phyloP scores from a whole-genome alignment of 2,888 invertebrate genomes.

The Zaprionus obscuricornis region DNA sequence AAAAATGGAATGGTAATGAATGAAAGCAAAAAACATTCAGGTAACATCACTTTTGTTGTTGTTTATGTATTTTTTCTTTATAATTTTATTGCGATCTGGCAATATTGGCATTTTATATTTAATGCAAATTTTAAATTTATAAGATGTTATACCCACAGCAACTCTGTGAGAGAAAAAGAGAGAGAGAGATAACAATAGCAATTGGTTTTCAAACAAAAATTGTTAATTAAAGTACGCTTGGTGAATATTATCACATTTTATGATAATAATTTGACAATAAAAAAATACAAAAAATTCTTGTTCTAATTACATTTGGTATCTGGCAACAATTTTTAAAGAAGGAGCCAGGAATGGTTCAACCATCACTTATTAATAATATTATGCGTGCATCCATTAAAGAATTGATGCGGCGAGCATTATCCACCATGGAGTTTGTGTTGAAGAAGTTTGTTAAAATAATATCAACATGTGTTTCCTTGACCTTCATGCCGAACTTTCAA shows the following conservation, averaged over 20 bases:
- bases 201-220: not conserved
- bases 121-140: conserved; percentile 1
- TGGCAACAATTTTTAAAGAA: conserved; percentile 25
- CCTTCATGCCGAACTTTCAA: conserved; percentile 9
- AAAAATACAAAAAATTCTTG: conserved; percentile 51
- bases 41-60: conserved; percentile 13
- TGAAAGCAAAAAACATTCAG: conserved; percentile 52
- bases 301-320: conserved; percentile 41
- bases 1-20: conserved; percentile 45
- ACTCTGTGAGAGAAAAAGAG: too few relatives aligned
- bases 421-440: conserved; percentile 47
- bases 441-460: conserved; percentile 54
- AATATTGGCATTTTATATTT: conserved; percentile 14
- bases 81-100: conserved; percentile 33
- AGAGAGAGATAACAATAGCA: not conserved
- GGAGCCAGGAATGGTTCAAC: conserved; percentile 31
- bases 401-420: conserved; percentile 40
- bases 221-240: conserved; percentile 18
- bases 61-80: conserved; percentile 1
- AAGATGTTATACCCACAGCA: too few relatives aligned
- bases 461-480: conserved; percentile 23
- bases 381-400: conserved; percentile 35
- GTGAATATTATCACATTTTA: conserved; percentile 36
- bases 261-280: conserved; percentile 43
- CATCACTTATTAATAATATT: conserved; percentile 28